Evolutionary conservation across 2,888 invertebrate genomes (phyloP).

Genomic region (Eilema caniola): DNA sequence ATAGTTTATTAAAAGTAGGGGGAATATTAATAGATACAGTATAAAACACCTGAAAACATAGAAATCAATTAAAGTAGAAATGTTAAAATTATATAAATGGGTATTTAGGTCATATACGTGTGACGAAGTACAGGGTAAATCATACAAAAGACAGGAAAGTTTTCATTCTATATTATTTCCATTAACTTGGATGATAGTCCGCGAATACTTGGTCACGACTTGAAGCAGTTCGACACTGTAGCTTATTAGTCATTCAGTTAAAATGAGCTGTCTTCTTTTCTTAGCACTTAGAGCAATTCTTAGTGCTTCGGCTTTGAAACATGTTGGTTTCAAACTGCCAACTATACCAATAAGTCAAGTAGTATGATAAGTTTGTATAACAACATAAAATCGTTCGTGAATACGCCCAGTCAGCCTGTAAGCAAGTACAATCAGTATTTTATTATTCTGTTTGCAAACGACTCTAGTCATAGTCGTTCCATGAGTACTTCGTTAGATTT

Average conservation of each 20-base stretch:
- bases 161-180: constrained; percentile 7
- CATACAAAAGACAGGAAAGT: constrained; percentile 17
- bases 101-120: background rate
- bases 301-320: background rate
- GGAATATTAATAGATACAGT: constrained; percentile 68
- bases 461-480: background rate
- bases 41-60: constrained; percentile 80
- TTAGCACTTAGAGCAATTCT: background rate
- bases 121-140: constrained; percentile 11
- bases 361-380: background rate
- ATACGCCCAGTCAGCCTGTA: background rate
- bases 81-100: constrained; percentile 35
- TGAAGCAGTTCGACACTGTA: background rate
- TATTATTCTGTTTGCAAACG: background rate
- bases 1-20: constrained; percentile 65
- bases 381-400: background rate
- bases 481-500: background rate
- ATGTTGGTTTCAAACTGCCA: background rate
- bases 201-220: background rate
- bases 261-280: background rate
- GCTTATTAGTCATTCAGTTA: background rate
- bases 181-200: background rate
- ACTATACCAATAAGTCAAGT: background rate
- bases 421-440: too few relatives aligned
- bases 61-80: constrained; percentile 59